Base-by-base conservation (phyloP, 2,888 invertebrate species). In the Hyalella azteca region DNA sequence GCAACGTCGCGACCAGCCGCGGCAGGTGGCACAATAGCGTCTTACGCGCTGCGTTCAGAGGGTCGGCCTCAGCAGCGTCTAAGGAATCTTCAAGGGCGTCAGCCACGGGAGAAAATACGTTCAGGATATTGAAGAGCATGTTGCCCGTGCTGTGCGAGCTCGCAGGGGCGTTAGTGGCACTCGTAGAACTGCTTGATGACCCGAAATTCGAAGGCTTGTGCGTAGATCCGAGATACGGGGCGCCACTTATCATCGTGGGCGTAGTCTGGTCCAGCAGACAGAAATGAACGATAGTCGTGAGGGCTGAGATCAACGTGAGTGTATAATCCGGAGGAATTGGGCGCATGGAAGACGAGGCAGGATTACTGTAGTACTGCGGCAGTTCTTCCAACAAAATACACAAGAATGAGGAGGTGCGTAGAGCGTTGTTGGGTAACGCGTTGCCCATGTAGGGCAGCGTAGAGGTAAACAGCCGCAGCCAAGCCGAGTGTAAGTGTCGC, bases 401-500 rank as follows among this genome's bases (percentile, higher is more conserved):
- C 78, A 95, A 89, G 87, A 95, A 94, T 86, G 93, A 93, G 59
- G 94, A 92, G 0, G 94, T 93, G 85, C 92, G 92, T 73, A 94
- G 91, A 0, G 93, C 92, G 79, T 95, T 92, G 85, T 93, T 92
- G 29, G 94, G 92, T 19, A 95, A 89, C 13, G 93, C 92, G 66
- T 92, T 91, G 54, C 92, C 93, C 87, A 95, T 92, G 87, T 93
- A 95, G 13, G 94, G 95, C 50, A 95, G 88, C 78, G 94, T 92
- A 36, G 93, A 92, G 0, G 94, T 93, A 11, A 95, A 91, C 87
- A 95, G 90, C 82, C 93, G 92, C 45, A 95, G 91, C 95, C 95
- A 95, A 86, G 93, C 93, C 84, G 92, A 92, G 87, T 95, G 95
- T 84, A 94, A 88, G 86, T 93, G 92, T 73, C 92, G 90, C 88